Evolutionary conservation across 1,140 invertebrate genomes (phyloP), one percentile per base, ranked within the genome.

Genomic region (Coptotermes formosanus): DNA sequence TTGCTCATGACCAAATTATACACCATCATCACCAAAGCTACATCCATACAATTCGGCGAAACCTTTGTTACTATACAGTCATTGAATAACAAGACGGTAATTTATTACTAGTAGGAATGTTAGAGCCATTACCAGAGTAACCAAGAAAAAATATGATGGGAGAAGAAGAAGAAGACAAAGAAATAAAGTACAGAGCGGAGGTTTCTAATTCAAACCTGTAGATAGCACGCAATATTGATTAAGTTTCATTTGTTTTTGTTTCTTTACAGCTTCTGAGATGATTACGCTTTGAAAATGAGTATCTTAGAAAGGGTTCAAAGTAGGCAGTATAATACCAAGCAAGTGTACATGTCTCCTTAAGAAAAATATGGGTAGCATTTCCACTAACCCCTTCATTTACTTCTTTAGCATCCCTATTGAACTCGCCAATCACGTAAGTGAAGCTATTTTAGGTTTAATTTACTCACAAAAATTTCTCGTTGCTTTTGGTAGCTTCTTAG

Each of bases 41-140:
- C 64, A 75, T 75, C 64, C 64, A 30, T 75, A 75, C 64, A 75
- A 75, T 75, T 75, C 64, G 64, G 64, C 64, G n/a, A 75, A 75
- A 75, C 64, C 64, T 75, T 75, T 75, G 64, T 75, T 75, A 30
- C 64, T 75, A 75, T 75, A 30, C n/a, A 75, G 64, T 75, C 64
- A 75, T 75, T 75, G 64, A 75, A 75, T 75, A 75, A 75, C 64
- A 75, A 75, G 64, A 75, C 64, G n/a, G 64, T 75, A n/a, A 75
- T 75, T 75, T 75, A 75, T 75, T 75, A 75, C 64, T 16, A 75
- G 25, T 30, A 75, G n/a, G 64, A 75, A 75, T 75, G 64, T 75
- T 75, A 75, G n/a, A 75, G 64, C 64, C 64, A 75, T 75, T 75
- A 75, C 25, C 64, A 75, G n/a, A 30, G 64, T 75, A 75, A 75